Evolutionary conservation across 2,113 vertebrate genomes (phyloP), one percentile per base, ranked within the genome.

Genomic region (Dunckerocampus dactyliophorus): DNA sequence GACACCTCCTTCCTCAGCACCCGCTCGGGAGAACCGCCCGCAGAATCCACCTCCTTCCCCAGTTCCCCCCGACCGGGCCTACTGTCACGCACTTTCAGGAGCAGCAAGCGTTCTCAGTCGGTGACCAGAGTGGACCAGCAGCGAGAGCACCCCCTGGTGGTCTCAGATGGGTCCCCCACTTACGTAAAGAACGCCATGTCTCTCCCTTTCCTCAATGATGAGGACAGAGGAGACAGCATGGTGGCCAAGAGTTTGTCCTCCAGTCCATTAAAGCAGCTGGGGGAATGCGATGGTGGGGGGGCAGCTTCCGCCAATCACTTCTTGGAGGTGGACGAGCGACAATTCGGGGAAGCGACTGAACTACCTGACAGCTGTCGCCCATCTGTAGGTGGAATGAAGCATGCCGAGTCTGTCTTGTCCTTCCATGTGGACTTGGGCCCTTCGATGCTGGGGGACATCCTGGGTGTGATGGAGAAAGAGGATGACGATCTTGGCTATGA

Each of bases 351-450:
- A 81, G 89, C 98, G 82, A 92, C 93, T 0, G 95, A 98, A 10
- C 91, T 99, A 63, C 94, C 94, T 0, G 68, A 93, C 0, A 63
- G 85, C 63, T 69, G 84, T 22, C 82, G 86, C 46, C 92, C 91
- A 74, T 88, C 88, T 3, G 76, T 75, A 53, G 85, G 81, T 0
- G 94, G 94, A 59, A 87, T 99, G 91, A 98, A 96, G 82, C 94
- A 95, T 0, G 95, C 97, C 0, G 95, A 95, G 82, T 98, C 97
- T 1, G 93, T 99, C 56, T 92, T 98, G 94, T 99, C 97, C 10
- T 99, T 99, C 87, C 94, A 98, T 59, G 91, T 99, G 1, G 97
- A 99, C 87, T 90, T 99, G 85, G 97, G 97, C 17, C 97, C 97
- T 5, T 99, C 97, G 71, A 99, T 99, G 96, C 88, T 99, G 15